phyloP scores from a whole-genome alignment of 2,888 invertebrate species.

The Nycteola revayana region DNA sequence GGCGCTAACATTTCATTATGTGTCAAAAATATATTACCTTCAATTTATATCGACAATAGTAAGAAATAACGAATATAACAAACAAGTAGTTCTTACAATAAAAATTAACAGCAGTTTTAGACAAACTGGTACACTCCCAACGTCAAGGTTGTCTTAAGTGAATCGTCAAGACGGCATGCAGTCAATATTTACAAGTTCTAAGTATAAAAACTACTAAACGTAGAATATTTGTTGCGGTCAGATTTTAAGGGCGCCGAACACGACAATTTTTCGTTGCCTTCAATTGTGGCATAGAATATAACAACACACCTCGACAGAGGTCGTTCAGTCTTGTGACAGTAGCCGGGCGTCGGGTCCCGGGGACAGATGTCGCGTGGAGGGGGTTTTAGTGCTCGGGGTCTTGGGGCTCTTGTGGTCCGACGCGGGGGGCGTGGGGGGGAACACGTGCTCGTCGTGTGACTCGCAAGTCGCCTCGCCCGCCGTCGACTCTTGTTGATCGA shows the following conservation, averaged over 20 bases:
- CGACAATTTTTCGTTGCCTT: background rate
- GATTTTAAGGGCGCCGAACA: background rate
- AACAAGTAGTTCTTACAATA: too few relatives aligned
- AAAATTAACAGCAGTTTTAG: too few relatives aligned
- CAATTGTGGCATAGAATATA: constrained; percentile 16
- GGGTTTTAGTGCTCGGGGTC: constrained; percentile 60
- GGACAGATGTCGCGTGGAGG: constrained; percentile 47
- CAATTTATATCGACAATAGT: too few relatives aligned
- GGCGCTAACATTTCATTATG: too few relatives aligned
- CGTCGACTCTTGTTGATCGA: constrained; percentile 45
- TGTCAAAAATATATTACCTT: background rate
- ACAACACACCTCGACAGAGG: constrained; percentile 27
- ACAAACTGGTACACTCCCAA: too few relatives aligned
- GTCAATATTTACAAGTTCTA: too few relatives aligned
- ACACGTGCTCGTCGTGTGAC: constrained; percentile 51
- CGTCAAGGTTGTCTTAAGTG: too few relatives aligned
- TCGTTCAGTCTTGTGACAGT: constrained; percentile 31
- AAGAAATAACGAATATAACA: too few relatives aligned
- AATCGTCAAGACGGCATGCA: too few relatives aligned
- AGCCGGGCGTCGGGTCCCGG: constrained; percentile 36
- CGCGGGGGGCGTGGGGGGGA: constrained; percentile 71
- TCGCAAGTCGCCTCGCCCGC: constrained; percentile 37
- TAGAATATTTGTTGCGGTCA: background rate
- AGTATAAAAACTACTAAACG: too few relatives aligned
- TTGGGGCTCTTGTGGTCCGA: constrained; percentile 74